A percentile compares a stretch with the other conserved stretches of the same genome.
Evolutionary conservation across 2,113 vertebrate species (phyloP).

Genomic region (Alouatta palliata): DNA sequence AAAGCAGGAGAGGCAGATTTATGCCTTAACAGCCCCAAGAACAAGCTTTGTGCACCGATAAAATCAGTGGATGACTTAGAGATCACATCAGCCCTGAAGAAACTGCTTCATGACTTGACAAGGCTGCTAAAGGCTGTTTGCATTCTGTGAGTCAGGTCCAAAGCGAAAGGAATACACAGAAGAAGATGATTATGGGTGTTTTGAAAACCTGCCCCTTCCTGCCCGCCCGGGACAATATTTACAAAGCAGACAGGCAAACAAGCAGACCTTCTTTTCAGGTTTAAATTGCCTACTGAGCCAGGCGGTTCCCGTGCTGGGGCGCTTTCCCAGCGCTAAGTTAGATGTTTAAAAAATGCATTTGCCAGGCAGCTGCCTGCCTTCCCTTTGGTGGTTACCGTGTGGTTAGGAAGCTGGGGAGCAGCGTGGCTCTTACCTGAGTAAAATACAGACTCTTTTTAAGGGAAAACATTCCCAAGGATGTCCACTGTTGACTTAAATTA

Average conservation of each 20-base stretch:
- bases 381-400: neutral
- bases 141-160: neutral
- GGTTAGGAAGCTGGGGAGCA: neutral
- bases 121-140: neutral
- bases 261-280: slow-evolving; percentile 43
- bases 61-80: neutral
- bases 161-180: slow-evolving; percentile 8
- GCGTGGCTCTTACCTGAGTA: neutral
- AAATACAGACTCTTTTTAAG: neutral
- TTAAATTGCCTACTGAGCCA: neutral
- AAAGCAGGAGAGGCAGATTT: neutral
- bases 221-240: slow-evolving; percentile 66
- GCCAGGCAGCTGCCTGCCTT: neutral
- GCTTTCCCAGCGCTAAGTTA: neutral
- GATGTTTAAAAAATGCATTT: neutral
- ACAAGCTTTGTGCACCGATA: neutral
- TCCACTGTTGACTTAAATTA: neutral
- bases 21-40: neutral
- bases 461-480: neutral
- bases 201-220: slow-evolving; percentile 64
- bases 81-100: neutral
- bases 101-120: neutral
- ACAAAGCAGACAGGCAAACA: slow-evolving; percentile 64
- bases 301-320: neutral
- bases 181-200: slow-evolving; percentile 61